Evolutionary conservation across 2,797 vertebrate species (phyloP), one percentile per base, ranked within the genome.

Genomic region (Thamnophis elegans): DNA sequence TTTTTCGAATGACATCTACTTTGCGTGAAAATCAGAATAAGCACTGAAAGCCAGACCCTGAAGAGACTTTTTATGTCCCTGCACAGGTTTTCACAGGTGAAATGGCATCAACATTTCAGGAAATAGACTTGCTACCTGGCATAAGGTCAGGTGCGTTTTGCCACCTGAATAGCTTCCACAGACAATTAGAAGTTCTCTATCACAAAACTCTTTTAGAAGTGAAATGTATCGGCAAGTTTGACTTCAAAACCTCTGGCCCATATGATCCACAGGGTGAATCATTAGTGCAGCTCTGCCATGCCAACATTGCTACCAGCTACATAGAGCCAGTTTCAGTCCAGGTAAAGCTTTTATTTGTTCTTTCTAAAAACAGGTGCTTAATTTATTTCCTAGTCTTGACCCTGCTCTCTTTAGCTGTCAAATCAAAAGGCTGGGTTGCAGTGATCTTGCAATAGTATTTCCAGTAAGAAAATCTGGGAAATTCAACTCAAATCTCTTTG

Each of bases 1-100:
- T 90, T 89, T 95, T 94, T 78, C 94, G 42, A 85, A 89, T 32
- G 28, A 20, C 88, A 65, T 90, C n/a, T 85, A 89, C 32, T 93
- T 58, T 93, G 73, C 89, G 86, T n/a, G 96, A 97, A 97, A 96
- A 97, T 94, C 82, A 94, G 95, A 95, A 65, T 95, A 96, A 93
- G 86, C 95, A 62, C 91, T 0, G 22, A 95, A 93, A 87, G 96
- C 91, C 0, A 0, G 32, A 92, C 94, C 53, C 68, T 88, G 89
- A 87, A 95, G 87, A 93, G 85, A 47, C 25, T 47, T 91, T 92
- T 47, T 91, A 60, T 89, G 92, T 85, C 92, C 96, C 94, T 92
- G 55, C 28, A 54, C 93, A 92, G 59, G 89, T 87, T 95, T 94
- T 92, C 87, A 36, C 87, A 90, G 91, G 85, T 85, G 65, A 25